Conservation (phyloP, 2,113 vertebrate species). For the Neodontobutis hainanensis region DNA sequence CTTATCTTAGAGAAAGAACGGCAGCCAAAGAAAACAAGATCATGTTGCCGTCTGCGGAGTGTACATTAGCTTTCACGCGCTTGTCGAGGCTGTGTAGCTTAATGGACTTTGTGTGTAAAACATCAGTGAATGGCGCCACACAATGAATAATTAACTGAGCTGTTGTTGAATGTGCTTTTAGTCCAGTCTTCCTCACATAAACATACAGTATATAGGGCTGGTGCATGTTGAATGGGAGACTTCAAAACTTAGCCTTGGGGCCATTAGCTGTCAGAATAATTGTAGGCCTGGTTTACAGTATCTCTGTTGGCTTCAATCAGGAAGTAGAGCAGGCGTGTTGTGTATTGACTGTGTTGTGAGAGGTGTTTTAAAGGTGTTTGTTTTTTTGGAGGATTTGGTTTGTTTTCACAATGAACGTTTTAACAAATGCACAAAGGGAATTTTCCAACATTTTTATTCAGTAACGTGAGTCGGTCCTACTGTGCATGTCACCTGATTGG, state of each 20-base stretch:
- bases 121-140: constrained; percentile 42
- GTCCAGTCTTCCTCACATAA: constrained; percentile 20
- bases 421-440: no score
- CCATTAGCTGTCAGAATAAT: not conserved
- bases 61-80: constrained; percentile 27
- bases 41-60: constrained; percentile 22
- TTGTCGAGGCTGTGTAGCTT: constrained; percentile 29
- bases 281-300: not conserved
- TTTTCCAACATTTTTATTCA: no score
- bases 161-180: constrained; percentile 30
- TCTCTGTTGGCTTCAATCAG: no score
- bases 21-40: constrained; percentile 20
- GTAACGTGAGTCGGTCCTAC: no score
- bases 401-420: no score
- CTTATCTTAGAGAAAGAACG: not conserved
- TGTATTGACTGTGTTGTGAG: no score
- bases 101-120: constrained; percentile 71
- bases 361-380: no score
- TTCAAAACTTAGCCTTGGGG: constrained; percentile 23
- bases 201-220: not conserved
- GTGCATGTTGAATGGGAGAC: constrained; percentile 7
- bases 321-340: no score
- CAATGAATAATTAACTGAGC: constrained; percentile 55
- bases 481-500: no score
- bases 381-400: no score